Evolutionary conservation across 2,888 invertebrate genomes (phyloP).

Genomic region (Microplitis manilae): DNA sequence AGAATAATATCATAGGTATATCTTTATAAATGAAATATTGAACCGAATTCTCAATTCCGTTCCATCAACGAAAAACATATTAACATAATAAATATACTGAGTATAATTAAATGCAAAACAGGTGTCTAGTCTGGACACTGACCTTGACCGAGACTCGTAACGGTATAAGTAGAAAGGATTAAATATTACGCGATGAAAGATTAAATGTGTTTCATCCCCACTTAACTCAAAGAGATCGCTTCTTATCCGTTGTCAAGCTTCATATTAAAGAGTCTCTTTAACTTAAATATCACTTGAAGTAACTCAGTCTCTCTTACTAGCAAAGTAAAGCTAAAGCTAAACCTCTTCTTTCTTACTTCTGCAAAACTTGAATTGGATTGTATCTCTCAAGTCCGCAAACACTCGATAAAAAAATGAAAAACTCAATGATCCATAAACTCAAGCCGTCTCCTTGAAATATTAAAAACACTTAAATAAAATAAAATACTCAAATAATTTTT

Average conservation of each 20-base stretch:
- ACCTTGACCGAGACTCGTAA: slow-evolving; percentile 65
- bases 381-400: background rate
- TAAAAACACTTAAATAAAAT: background rate
- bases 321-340: background rate
- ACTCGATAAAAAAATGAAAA: background rate
- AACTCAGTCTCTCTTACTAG: background rate
- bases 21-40: background rate
- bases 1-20: no score
- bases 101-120: slow-evolving; percentile 19
- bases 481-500: background rate
- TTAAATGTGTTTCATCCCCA: slow-evolving; percentile 35
- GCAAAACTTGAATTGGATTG: background rate
- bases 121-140: slow-evolving; percentile 33
- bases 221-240: background rate
- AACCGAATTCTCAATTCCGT: slow-evolving; percentile 6
- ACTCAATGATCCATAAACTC: background rate
- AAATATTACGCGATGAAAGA: slow-evolving; percentile 55
- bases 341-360: background rate
- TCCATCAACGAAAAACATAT: background rate
- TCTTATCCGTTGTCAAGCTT: background rate
- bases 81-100: background rate
- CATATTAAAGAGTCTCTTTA: no score
- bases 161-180: slow-evolving; percentile 54
- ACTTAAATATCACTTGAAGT: no score
- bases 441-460: background rate